Evolutionary conservation across 2,113 vertebrate genomes (phyloP), one percentile per base, ranked within the genome.

Genomic region (Mesembrinibis cayennensis): DNA sequence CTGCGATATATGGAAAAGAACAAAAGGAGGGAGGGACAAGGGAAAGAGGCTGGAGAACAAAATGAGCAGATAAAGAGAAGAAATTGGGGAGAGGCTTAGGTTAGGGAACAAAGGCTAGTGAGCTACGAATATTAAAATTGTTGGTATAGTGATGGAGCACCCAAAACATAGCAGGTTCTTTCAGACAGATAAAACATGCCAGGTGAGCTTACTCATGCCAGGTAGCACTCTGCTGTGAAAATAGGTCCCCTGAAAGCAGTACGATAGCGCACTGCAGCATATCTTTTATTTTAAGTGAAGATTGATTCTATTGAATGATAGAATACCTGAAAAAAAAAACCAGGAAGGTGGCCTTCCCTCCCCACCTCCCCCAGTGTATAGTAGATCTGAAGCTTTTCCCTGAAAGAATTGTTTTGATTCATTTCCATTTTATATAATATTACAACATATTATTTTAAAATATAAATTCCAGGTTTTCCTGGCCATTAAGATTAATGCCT

Each of bases 211-310:
- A 52, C 3, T 77, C 67, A n/a, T 32, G 55, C 21, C 63, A 21
- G 26, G 47, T 62, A 55, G 59, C 63, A 81, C 20, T 73, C 47
- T 89, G 32, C 38, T 91, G 69, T 49, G 56, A 78, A 82, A 92
- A 78, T 9, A 61, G 13, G 29, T 77, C 27, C 27, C 44, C 32
- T 61, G 50, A 84, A 84, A 90, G 18, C 32, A 71, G 21, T 84
- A 63, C 34, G 40, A 25, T 2, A 10, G 40, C 0, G 0, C 34
- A 38, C 10, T 17, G 47, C 29, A 3, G 4, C 18, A 1, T 29
- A 25, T 20, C 52, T 86, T 65, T 82, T 58, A 21, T 92, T 87
- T 76, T 90, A 65, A 56, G 20, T 30, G 32, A 70, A 77, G 53
- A 66, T 3, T 70, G 42, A 58, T 65, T 88, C 34, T 67, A 61